These are phyloP conservation scores for Drosophila kuntzei DNA, from an alignment of 2,888 invertebrate species.

Conservation along the genomic window DNA sequence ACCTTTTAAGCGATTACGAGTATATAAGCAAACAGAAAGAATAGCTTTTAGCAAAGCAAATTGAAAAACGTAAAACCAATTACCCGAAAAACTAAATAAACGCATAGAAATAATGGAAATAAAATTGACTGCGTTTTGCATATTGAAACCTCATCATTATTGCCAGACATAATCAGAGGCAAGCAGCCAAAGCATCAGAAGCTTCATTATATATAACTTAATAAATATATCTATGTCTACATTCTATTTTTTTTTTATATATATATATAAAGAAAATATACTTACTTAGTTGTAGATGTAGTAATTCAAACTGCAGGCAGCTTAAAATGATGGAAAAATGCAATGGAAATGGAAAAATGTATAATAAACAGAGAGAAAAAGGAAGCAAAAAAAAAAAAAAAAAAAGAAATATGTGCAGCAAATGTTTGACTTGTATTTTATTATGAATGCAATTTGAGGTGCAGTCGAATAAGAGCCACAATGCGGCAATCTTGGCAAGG, in stretches of 20 bases:
- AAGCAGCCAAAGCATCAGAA: not conserved
- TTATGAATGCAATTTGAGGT: slow-evolving; percentile 60
- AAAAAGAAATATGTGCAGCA: slow-evolving; percentile 29
- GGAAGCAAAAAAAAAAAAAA: slow-evolving; percentile 1
- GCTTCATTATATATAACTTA: slow-evolving; percentile 9
- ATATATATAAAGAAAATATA: slow-evolving; percentile 5
- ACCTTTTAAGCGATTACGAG: not conserved
- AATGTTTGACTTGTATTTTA: slow-evolving; percentile 67
- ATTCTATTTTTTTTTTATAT: slow-evolving; percentile 1
- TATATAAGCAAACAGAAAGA: not conserved
- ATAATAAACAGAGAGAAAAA: slow-evolving; percentile 52
- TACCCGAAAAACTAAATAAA: slow-evolving; percentile 10
- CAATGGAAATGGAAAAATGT: slow-evolving; percentile 44
- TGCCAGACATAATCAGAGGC: slow-evolving; percentile 14
- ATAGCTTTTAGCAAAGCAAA: not conserved
- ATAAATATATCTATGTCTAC: not conserved
- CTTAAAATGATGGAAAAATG: slow-evolving; percentile 30
- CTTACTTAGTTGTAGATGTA: slow-evolving; percentile 26
- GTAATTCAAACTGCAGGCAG: slow-evolving; percentile 31
- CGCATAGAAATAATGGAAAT: slow-evolving; percentile 13
- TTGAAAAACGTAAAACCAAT: slow-evolving; percentile 10
- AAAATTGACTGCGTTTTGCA: slow-evolving; percentile 27
- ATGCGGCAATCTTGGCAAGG: slow-evolving; percentile 39
- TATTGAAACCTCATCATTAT: slow-evolving; percentile 16
- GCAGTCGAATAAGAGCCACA: slow-evolving; percentile 33